A percentile compares a stretch with the other conserved stretches of the same genome.
These are phyloP conservation scores for Andrena dorsata DNA, from an alignment of 2,888 invertebrate genomes.

Conservation along the genomic window DNA sequence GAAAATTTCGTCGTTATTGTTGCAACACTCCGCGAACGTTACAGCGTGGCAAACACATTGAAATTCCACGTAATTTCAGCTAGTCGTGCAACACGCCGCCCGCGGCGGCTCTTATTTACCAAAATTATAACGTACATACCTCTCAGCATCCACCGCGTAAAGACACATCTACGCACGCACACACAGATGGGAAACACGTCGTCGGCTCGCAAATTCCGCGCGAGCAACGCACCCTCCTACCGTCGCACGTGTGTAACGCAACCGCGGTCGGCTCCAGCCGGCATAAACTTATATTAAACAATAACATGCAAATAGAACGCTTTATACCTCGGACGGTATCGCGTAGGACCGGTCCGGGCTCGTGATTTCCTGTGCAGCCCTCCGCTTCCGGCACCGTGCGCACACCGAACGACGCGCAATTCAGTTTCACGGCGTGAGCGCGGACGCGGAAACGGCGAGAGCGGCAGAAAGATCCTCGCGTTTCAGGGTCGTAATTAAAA, in stretches of 20 bases:
- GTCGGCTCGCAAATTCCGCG: constrained; percentile 14
- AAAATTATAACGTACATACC: constrained; percentile 58
- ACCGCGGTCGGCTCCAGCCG: constrained; percentile 53
- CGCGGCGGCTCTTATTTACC: constrained; percentile 50
- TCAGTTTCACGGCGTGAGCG: neutral
- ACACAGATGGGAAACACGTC: constrained; percentile 50
- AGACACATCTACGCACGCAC: constrained; percentile 27
- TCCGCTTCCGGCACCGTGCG: neutral
- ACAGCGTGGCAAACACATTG: constrained; percentile 7
- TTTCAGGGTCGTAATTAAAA: constrained; percentile 50
- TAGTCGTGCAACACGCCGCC: neutral
- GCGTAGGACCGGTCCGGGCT: neutral
- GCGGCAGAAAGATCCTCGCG: neutral
- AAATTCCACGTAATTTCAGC: constrained; percentile 3
- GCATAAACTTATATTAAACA: constrained; percentile 82
- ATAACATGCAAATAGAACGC: constrained; percentile 81
- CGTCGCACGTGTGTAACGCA: constrained; percentile 30
- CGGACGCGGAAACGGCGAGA: too few relatives aligned
- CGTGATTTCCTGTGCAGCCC: constrained; percentile 26
- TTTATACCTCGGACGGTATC: constrained; percentile 63
- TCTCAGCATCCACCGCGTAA: constrained; percentile 45
- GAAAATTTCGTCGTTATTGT: constrained; percentile 17
- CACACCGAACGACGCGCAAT: constrained; percentile 18
- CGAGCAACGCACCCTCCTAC: neutral
- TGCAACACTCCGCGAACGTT: constrained; percentile 6